Percentiles rank a stretch among this genome's conserved stretches.
phyloP scores from a whole-genome alignment of 2,888 invertebrate species.

The Neoaliturus tenellus region DNA sequence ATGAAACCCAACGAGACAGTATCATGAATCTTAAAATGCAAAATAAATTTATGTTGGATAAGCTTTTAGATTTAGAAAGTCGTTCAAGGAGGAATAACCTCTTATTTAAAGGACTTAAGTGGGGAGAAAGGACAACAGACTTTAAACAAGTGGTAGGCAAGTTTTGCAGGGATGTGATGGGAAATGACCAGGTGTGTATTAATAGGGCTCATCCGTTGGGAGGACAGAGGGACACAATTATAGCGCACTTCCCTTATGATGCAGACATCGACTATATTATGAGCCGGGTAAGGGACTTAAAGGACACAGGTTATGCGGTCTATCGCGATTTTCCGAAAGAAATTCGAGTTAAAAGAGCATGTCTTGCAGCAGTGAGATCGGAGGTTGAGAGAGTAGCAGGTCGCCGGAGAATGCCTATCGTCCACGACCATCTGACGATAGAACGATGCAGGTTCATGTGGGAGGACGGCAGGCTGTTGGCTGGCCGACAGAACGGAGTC shows the following conservation, averaged over 20 bases:
- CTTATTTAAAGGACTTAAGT: neutral
- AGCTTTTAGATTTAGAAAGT: neutral
- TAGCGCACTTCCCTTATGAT: conserved; percentile 7
- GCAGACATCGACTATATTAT: conserved; percentile 1
- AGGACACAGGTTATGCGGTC: neutral
- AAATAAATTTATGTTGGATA: neutral
- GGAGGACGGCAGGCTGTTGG: too few relatives aligned
- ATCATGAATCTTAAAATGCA: neutral
- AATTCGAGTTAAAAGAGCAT: neutral
- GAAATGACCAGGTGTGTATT: neutral
- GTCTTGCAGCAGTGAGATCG: neutral
- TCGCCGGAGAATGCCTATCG: conserved; percentile 5
- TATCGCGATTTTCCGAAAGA: conserved; percentile 4
- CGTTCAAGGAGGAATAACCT: conserved; percentile 6
- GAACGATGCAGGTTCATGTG: too few relatives aligned
- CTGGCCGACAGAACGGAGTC: too few relatives aligned
- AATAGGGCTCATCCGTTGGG: conserved; percentile 20
- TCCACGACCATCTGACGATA: neutral
- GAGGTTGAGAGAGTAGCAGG: neutral
- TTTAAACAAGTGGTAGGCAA: neutral
- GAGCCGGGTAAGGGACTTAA: neutral
- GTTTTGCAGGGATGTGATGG: neutral
- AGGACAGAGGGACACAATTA: neutral
- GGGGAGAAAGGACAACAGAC: neutral
- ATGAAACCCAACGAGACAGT: neutral